A percentile compares a stretch with the other conserved stretches of the same genome.
Conservation (phyloP, 1,140 invertebrate species). For the Drosophila biarmipes region DNA sequence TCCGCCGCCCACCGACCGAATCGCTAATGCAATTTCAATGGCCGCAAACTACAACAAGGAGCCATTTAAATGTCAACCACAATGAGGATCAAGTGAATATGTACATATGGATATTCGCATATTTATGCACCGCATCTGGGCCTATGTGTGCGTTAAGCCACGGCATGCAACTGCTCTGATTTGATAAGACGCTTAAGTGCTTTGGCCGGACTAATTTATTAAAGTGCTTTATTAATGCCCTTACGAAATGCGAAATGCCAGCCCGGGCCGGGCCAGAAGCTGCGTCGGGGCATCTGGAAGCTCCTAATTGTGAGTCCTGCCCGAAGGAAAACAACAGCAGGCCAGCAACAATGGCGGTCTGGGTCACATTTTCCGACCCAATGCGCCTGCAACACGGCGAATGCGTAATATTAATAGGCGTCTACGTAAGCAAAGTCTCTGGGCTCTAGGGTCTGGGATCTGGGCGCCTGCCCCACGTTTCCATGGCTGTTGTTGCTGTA, state of each 20-base stretch:
- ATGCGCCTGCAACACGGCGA: conserved; percentile 57
- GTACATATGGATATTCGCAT: conserved; percentile 38
- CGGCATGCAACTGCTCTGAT: conserved; percentile 45
- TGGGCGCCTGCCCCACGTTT: conserved; percentile 13
- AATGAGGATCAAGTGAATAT: conserved; percentile 37
- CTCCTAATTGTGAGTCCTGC: conserved; percentile 45
- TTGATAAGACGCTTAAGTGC: conserved; percentile 61
- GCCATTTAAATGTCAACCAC: conserved; percentile 47
- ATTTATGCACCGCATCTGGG: conserved; percentile 26
- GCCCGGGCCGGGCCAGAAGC: conserved; percentile 8
- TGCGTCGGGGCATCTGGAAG: conserved; percentile 22
- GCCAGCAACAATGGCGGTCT: conserved; percentile 34
- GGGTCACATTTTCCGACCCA: conserved; percentile 60
- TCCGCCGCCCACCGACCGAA: not conserved
- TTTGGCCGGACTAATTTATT: conserved; percentile 67
- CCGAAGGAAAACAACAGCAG: conserved; percentile 32
- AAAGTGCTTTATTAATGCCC: conserved; percentile 70
- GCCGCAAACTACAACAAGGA: conserved; percentile 37
- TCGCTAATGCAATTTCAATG: conserved; percentile 47
- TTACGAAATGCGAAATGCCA: conserved; percentile 36
- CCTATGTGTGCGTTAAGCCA: conserved; percentile 32
- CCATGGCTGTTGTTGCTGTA: conserved; percentile 19
- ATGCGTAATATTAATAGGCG: conserved; percentile 75
- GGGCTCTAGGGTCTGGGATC: too few species aligned
- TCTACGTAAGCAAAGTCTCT: conserved; percentile 62